Evolutionary conservation across 2,797 vertebrate genomes (phyloP), one percentile per base, ranked within the genome.

Genomic region (Amphiprion clarkii): DNA sequence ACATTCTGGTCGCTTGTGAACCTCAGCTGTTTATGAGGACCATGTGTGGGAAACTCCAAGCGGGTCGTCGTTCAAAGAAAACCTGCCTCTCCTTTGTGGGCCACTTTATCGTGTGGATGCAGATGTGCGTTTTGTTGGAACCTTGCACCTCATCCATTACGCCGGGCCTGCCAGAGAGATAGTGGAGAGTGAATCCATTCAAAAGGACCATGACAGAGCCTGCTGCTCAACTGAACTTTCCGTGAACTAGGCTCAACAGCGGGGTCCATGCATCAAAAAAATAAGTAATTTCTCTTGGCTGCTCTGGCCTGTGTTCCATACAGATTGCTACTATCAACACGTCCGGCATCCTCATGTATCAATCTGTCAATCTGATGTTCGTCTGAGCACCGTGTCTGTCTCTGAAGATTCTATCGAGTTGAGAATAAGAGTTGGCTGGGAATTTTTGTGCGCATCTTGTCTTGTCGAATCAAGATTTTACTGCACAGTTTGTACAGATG

Each of bases 81-180:
- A 74, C 59, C 87, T 88, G 88, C 36, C 23, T 94, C 91, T 90
- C 90, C 91, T 96, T 95, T 95, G 78, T 96, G 86, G 89, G 89
- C 82, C 82, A 72, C 67, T 89, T 91, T 93, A 93, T 94, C 82
- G 77, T 93, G 74, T 91, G 91, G 94, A 93, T 95, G 94, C 95
- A 94, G 95, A 94, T 94, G 94, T 94, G 90, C 90, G 89, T 93
- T 96, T 95, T 96, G 93, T 94, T 95, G 92, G 91, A 94, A 84
- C 79, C 86, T 72, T 93, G 90, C 87, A 93, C 93, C 95, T 95
- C 93, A 95, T 96, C 95, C 94, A 94, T 96, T 96, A 95, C 92
- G 90, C 91, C 66, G 55, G 76, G 92, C 91, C 94, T 95, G 93
- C 90, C 85, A 94, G 90, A 36, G 81, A 95, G 94, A 91, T 90